phyloP scores from a whole-genome alignment of 1,140 invertebrate species.

The Cydia fagiglandana region DNA sequence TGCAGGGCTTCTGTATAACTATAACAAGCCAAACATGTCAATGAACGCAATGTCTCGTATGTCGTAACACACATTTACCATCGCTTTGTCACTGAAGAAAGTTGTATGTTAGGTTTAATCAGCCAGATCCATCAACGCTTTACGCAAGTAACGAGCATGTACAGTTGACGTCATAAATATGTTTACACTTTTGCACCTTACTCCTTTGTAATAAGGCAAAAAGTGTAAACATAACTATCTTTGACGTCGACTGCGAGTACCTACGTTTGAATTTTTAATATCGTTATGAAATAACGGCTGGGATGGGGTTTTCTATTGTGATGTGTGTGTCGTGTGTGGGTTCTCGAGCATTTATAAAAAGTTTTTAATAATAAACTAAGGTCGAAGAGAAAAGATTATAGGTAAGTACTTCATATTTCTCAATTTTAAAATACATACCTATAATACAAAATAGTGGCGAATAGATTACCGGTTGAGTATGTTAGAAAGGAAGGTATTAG shows the following conservation, averaged over 20 bases:
- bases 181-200: too few species aligned
- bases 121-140: constrained; percentile 11
- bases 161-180: too few species aligned
- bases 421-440: too few species aligned
- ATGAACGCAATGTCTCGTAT: not conserved
- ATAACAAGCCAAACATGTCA: constrained; percentile 5
- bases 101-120: constrained; percentile 26
- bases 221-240: too few species aligned
- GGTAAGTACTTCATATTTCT: too few species aligned
- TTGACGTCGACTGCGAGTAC: too few species aligned
- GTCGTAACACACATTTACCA: not conserved
- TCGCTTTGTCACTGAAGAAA: constrained; percentile 22
- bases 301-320: not conserved
- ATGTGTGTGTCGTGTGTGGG: too few species aligned
- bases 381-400: too few species aligned
- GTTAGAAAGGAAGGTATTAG: too few species aligned
- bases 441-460: too few species aligned
- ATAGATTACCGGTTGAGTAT: too few species aligned
- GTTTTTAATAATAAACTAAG: not conserved
- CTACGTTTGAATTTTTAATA: not conserved
- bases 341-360: not conserved
- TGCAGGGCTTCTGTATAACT: not conserved
- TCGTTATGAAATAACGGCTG: not conserved
- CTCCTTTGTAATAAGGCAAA: too few species aligned
- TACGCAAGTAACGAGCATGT: constrained; percentile 23